Evolutionary conservation across 1,140 invertebrate genomes (phyloP).

Genomic region (Mycetomoellerius zeteki): DNA sequence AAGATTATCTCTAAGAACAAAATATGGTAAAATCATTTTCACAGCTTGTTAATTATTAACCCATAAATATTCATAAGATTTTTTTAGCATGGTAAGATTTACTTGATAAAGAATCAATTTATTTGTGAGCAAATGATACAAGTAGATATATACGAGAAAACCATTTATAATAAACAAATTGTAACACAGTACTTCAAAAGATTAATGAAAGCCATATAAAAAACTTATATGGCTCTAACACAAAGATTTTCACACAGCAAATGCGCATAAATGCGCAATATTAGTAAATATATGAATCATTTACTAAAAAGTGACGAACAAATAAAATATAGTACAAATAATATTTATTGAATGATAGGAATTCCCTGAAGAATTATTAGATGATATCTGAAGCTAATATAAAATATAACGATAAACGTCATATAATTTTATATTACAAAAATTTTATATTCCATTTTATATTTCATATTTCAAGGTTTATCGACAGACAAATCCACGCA

Average conservation of each 20-base stretch:
- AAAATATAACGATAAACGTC: conserved; percentile 5
- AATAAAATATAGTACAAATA: not conserved
- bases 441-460: not conserved
- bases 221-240: not conserved
- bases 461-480: conserved; percentile 3
- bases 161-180: not conserved
- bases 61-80: not conserved
- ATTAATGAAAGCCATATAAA: not conserved
- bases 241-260: not conserved
- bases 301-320: not conserved
- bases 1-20: not conserved
- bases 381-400: not conserved
- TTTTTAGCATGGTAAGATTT: not conserved
- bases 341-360: not conserved
- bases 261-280: not conserved
- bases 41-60: not conserved
- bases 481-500: not conserved
- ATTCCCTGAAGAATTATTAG: not conserved
- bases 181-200: no score
- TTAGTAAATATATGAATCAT: not conserved
- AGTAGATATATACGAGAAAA: not conserved
- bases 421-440: conserved; percentile 24
- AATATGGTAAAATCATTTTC: not conserved
- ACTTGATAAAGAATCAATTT: conserved; percentile 1
- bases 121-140: not conserved